phyloP scores from a whole-genome alignment of 2,888 invertebrate genomes.

The Lasiommata megera region DNA sequence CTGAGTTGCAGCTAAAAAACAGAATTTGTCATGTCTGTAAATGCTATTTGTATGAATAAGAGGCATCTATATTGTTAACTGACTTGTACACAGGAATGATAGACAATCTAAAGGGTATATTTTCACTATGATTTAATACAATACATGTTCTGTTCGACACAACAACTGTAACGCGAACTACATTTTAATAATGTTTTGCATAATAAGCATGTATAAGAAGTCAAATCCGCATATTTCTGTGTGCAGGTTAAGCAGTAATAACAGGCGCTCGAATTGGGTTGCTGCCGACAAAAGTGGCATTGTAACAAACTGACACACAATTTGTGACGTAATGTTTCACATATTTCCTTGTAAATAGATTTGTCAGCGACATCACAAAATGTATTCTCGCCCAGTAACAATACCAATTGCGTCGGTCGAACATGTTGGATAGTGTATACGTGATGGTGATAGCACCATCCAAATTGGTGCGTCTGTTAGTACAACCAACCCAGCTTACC shows the following conservation, averaged over 20 bases:
- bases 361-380: too few relatives aligned
- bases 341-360: too few relatives aligned
- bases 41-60: slow-evolving; percentile 3
- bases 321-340: too few relatives aligned
- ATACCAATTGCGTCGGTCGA: too few relatives aligned
- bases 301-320: background rate
- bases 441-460: background rate
- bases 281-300: background rate
- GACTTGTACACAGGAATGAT: slow-evolving; percentile 21
- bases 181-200: background rate
- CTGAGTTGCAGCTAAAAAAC: background rate
- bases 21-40: background rate
- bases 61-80: slow-evolving; percentile 12
- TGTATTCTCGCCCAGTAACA: too few relatives aligned
- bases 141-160: background rate
- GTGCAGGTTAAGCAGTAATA: slow-evolving; percentile 29
- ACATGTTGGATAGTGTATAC: background rate
- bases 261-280: background rate
- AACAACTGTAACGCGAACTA: background rate
- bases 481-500: slow-evolving; percentile 16
- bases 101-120: slow-evolving; percentile 6
- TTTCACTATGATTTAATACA: background rate
- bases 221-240: slow-evolving; percentile 26
- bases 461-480: background rate
- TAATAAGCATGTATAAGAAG: background rate